Evolutionary conservation across 2,888 invertebrate species (phyloP), one percentile per base, ranked within the genome.

Genomic region (Scaptodrosophila latifasciaeformis): DNA sequence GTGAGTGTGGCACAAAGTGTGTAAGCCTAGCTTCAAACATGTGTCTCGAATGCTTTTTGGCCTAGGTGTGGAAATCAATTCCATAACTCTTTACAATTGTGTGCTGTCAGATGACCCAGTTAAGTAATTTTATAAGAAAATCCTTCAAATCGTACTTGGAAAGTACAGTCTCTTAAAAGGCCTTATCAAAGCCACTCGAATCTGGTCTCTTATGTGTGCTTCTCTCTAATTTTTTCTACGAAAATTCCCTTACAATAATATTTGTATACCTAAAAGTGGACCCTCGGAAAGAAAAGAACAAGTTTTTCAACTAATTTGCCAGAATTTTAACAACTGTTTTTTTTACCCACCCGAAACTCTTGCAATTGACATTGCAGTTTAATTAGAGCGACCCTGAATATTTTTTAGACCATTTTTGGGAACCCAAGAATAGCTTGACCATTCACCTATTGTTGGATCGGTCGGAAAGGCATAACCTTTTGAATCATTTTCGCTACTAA

Each of bases 361-460:
- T 65, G 58, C 69, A 78, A 82, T 82, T 78, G 81, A 78, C 79
- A 81, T 64, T 77, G 76, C 55, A 65, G 62, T 80, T 81, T 81
- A 80, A 80, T 80, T 78, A 76, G 70, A 67, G 66, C 81, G 82
- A 80, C 79, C 79, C 67, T 54, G 60, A 15, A 7, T 54, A 61
- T 65, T 68, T 58, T 68, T 62, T 47, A 54, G 68, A 61, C 48
- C 55, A 59, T 63, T 65, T 60, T 60, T 61, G 59, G 42, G 60
- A 71, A 65, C 61, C 59, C 54, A 42, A 45, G 49, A 65, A 61
- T 68, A 70, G 57, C 66, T 65, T 82, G 81, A 81, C 82, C 77
- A 52, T 63, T 57, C 50, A 60, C 62, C 63, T 56, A n/a, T n/a
- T n/a, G n/a, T n/a, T 49, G 51, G 66, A 64, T 71, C 59, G 62